Evolutionary conservation across 2,113 vertebrate species (phyloP), one percentile per base, ranked within the genome.

Genomic region (Paratilapia polleni): DNA sequence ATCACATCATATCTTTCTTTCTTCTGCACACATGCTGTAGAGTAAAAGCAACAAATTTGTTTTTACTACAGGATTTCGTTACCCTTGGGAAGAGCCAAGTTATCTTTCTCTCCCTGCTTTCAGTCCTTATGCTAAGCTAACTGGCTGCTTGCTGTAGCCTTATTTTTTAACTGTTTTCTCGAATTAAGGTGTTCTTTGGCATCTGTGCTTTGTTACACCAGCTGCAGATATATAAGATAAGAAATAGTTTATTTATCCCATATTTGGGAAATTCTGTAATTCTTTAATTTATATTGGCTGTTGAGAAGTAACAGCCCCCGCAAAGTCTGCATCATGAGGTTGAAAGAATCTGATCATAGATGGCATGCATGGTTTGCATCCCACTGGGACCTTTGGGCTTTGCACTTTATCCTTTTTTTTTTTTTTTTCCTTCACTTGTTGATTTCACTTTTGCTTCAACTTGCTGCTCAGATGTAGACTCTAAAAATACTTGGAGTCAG

Each of bases 391-490:
- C 5, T 49, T 68, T 68, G 64, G 47, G 41, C 2, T 68, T 1
- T 49, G 15, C 22, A 20, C 49, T 31, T 47, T 70, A 22, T 49
- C 47, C 24, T 0, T 8, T 22, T 28, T 20, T 68, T 47, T 68
- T 34, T 34, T 6, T 3, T 6, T 34, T n/a, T n/a, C n/a, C n/a
- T n/a, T 17, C 43, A 43, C 13, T 15, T 0, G 2, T 0, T 0
- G 22, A 47, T 68, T 68, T 43, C 47, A n/a, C 17, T 19, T 10
- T 68, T 68, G 64, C 64, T 68, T 68, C 38, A 43, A 14, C 43
- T 70, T 70, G 66, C 17, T 70, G 28, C 43, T 70, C 26, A 31
- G 43, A 70, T 52, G 26, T 70, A 26, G 24, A 24, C 15, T 70
- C 43, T 49, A 47, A 52, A 70, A 52, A 28, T 43, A 47, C 22